Base-by-base conservation (phyloP, 2,888 invertebrate species). In the Phengaris alcon region DNA sequence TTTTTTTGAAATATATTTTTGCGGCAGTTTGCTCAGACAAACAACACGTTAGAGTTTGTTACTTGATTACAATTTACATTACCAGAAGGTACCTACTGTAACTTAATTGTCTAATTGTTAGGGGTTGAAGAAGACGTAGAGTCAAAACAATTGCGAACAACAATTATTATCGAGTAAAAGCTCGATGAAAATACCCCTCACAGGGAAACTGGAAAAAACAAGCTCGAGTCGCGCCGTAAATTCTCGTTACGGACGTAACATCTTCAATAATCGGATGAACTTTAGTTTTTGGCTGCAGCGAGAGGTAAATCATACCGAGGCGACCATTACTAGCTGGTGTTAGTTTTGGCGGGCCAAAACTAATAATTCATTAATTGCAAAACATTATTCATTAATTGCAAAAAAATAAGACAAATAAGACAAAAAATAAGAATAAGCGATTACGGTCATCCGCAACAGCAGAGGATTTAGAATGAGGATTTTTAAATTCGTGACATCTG, bases 181-280 rank as follows among this genome's bases (percentile, higher is more conserved):
- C 8, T 7, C 9, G n/a, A 13, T 22, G n/a, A n/a, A 8, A 44
- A 73, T 44, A 73, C 9, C 55, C 22, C 54, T 22, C 73, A 54
- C 15, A 73, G 54, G 22, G 73, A n/a, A 73, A 55, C 44, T 73
- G 15, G 9, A 54, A 69, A 69, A 69, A 69, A 72, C 13, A 72
- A 72, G 52, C 72, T 51, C 59, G 78, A 76, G 75, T 76, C 74
- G 13, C 22, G 72, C 73, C 77, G 74, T 79, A 79, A 76, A 79
- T 78, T 77, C 76, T 74, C 77, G 76, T 76, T 75, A 73, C 70
- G 64, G 55, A 55, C 72, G 68, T 74, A 76, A 75, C 76, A 77
- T 79, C 77, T 74, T 77, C 77, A 76, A 77, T 79, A 78, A 79
- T 78, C 76, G 76, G 77, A 78, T 78, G 57, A 76, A 76, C 74